Conservation (phyloP, 2,113 vertebrate species). For the Dunckerocampus dactyliophorus region DNA sequence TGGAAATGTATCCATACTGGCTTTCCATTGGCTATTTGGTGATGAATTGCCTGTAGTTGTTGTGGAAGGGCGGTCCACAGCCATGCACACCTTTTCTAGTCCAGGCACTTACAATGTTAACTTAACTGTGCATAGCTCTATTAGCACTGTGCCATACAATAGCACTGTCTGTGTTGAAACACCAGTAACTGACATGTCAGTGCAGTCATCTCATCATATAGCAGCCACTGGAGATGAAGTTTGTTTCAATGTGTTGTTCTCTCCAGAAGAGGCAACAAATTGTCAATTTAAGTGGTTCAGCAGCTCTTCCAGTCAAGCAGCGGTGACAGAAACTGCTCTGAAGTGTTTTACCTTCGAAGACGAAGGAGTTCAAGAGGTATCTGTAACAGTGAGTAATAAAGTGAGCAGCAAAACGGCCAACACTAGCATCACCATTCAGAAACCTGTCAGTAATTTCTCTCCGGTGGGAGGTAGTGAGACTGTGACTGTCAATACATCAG, state of each 20-base stretch:
- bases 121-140: slow-evolving; percentile 56
- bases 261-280: slow-evolving; percentile 33
- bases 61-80: slow-evolving; percentile 44
- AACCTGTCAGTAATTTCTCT: slow-evolving; percentile 46
- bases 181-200: slow-evolving; percentile 43
- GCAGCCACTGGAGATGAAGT: slow-evolving; percentile 54
- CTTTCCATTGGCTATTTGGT: slow-evolving; percentile 73
- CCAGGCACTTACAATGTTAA: slow-evolving; percentile 57
- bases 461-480: slow-evolving; percentile 40
- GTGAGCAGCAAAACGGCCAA: slow-evolving; percentile 60
- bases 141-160: slow-evolving; percentile 32
- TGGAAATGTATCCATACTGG: slow-evolving; percentile 46
- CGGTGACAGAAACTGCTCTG: slow-evolving; percentile 30
- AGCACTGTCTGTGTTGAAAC: slow-evolving; percentile 60
- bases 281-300: slow-evolving; percentile 66
- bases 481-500: slow-evolving; percentile 48
- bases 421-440: slow-evolving; percentile 53
- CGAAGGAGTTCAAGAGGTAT: slow-evolving; percentile 62
- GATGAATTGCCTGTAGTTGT: slow-evolving; percentile 49
- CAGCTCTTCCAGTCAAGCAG: slow-evolving; percentile 8
- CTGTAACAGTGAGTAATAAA: slow-evolving; percentile 60
- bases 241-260: slow-evolving; percentile 56
- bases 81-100: slow-evolving; percentile 54
- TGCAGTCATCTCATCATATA: slow-evolving; percentile 36
- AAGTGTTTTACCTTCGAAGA: slow-evolving; percentile 65